A percentile compares a stretch with the other conserved stretches of the same genome.
phyloP scores from a whole-genome alignment of 64 coral and sea anemone species.

The Stylophora pistillata region DNA sequence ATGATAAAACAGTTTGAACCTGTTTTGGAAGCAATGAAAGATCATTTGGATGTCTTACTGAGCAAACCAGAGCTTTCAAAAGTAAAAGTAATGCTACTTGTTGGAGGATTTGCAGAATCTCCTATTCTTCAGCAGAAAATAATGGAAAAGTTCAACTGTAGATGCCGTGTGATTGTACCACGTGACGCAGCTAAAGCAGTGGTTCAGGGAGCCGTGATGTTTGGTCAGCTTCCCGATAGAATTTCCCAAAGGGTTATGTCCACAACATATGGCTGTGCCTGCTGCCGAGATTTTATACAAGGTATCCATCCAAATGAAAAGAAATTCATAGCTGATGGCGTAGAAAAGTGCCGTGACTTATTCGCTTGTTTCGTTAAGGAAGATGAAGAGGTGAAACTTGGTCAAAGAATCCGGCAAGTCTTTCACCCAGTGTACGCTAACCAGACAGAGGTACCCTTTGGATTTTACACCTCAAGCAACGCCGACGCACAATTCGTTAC shows the following conservation, averaged over 20 bases:
- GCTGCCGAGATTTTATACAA: neutral
- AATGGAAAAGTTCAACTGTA: neutral
- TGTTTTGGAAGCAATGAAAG: slow-evolving; percentile 15
- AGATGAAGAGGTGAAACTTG: neutral
- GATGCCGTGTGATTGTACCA: slow-evolving; percentile 13
- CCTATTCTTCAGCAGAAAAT: neutral
- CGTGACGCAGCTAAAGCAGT: neutral
- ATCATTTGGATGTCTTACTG: neutral
- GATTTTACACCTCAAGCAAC: neutral
- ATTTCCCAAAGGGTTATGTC: neutral
- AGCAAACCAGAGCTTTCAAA: neutral
- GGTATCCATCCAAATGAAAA: slow-evolving; percentile 1
- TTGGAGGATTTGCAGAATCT: slow-evolving; percentile 27
- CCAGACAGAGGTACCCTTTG: neutral
- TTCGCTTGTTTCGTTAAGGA: slow-evolving; percentile 19
- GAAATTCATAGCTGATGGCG: slow-evolving; percentile 1
- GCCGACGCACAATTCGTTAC: neutral
- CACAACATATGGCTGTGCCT: slow-evolving; percentile 4
- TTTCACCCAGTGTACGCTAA: neutral
- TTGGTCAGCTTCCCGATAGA: neutral
- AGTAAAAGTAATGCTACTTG: neutral
- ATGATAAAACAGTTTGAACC: slow-evolving; percentile 25
- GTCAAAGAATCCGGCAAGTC: neutral
- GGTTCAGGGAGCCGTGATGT: slow-evolving; percentile 17
- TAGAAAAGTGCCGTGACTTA: neutral